phyloP scores from a whole-genome alignment of 2,113 vertebrate genomes.

The Pelmatolapia mariae region DNA sequence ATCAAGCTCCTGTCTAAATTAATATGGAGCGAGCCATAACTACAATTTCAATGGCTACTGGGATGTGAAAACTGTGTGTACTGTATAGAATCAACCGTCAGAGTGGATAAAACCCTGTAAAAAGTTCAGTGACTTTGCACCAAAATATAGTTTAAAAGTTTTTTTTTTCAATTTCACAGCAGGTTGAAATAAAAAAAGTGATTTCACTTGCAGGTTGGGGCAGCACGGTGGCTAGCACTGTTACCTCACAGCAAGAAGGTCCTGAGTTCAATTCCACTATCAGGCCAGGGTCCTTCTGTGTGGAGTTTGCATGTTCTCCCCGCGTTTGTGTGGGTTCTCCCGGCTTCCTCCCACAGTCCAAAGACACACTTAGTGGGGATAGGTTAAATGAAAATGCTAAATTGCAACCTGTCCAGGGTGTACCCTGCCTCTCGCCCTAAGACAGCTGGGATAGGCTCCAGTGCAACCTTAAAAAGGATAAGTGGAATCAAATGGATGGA shows the following conservation, averaged over 20 bases:
- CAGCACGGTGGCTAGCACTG: neutral
- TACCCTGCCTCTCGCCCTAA: neutral
- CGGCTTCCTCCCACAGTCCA: neutral
- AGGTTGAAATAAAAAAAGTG: neutral
- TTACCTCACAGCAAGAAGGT: accelerated
- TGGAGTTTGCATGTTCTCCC: neutral
- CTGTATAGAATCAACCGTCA: neutral
- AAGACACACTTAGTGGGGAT: neutral
- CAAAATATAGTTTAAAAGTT: neutral
- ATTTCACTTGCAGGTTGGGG: neutral
- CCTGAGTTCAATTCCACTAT: neutral
- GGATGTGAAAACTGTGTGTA: neutral
- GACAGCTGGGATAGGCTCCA: neutral
- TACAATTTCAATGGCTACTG: neutral
- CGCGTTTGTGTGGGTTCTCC: accelerated
- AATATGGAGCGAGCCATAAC: neutral
- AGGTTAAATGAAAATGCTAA: neutral
- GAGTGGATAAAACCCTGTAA: neutral
- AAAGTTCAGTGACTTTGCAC: neutral
- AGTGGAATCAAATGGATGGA: neutral
- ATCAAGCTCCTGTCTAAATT: accelerated
- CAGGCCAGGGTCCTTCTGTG: accelerated
- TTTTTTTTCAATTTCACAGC: neutral
- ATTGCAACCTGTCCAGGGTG: neutral
- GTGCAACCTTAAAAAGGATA: neutral